Percentiles rank a stretch among this genome's conserved stretches.
Conservation (phyloP, 2,113 vertebrate species). For the Boleophthalmus pectinirostris region DNA sequence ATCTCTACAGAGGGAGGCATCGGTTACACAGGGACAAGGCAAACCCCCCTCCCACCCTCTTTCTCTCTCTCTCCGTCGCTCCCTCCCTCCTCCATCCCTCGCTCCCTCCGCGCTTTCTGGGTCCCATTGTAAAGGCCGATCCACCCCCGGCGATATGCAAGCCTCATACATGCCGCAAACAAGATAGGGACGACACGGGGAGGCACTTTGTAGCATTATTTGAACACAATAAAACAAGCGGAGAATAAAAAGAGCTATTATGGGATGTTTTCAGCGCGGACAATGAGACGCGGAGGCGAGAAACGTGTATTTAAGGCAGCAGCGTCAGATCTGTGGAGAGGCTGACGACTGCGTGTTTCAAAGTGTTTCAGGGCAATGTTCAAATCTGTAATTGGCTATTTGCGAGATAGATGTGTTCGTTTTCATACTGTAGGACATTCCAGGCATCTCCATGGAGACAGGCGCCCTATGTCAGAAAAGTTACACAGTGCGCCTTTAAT, state of each 20-base stretch:
- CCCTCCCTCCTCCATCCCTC: too few species aligned
- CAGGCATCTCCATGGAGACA: too few species aligned
- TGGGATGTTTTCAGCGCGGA: background rate
- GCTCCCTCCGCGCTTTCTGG: slow-evolving; percentile 75
- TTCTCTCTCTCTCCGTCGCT: too few species aligned
- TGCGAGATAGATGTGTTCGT: too few species aligned
- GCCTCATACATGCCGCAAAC: slow-evolving; percentile 26
- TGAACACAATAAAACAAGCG: background rate
- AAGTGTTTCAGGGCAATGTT: too few species aligned
- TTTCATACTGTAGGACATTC: too few species aligned
- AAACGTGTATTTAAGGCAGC: too few species aligned
- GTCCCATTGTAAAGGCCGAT: slow-evolving; percentile 71
- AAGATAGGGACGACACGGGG: slow-evolving; percentile 74
- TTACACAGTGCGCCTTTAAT: too few species aligned
- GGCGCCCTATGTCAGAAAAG: too few species aligned
- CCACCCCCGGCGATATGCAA: slow-evolving; percentile 44
- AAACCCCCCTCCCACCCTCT: background rate
- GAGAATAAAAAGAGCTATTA: background rate
- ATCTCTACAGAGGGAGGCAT: slow-evolving; percentile 85
- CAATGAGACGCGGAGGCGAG: background rate
- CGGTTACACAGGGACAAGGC: slow-evolving; percentile 81
- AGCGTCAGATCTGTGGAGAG: too few species aligned
- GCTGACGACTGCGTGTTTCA: too few species aligned
- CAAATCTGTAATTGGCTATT: too few species aligned
- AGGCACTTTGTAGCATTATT: slow-evolving; percentile 8